Conservation (phyloP, 2,888 invertebrate genomes). For the Campopleginae sp. region DNA sequence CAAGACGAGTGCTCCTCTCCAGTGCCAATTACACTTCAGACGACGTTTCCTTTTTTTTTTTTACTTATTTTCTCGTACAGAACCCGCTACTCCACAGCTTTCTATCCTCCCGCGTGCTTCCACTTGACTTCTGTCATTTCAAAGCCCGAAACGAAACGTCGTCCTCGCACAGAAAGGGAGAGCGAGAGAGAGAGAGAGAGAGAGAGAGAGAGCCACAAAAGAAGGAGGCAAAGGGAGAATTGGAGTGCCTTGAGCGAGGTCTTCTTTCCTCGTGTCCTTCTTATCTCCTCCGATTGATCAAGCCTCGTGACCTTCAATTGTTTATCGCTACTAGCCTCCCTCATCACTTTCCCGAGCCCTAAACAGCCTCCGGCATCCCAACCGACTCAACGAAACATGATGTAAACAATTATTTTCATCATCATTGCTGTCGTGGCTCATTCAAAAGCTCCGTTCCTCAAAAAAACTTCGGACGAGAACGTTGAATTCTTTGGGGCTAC, state of each 20-base stretch:
- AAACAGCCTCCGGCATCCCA: slow-evolving; percentile 15
- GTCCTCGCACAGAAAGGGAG: slow-evolving; percentile 66
- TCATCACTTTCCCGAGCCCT: slow-evolving; percentile 24
- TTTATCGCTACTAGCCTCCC: slow-evolving; percentile 53
- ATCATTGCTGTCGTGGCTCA: neutral
- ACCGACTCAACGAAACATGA: neutral
- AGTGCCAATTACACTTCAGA: slow-evolving; percentile 84
- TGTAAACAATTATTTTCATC: neutral
- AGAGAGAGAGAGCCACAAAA: too few relatives aligned
- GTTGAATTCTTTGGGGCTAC: neutral
- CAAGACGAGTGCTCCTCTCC: slow-evolving; percentile 83
- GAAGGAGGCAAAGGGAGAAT: too few relatives aligned
- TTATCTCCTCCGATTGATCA: slow-evolving; percentile 76
- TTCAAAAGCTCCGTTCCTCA: neutral
- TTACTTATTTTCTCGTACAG: slow-evolving; percentile 36
- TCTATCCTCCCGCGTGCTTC: slow-evolving; percentile 76
- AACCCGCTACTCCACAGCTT: slow-evolving; percentile 64
- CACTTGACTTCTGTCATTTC: slow-evolving; percentile 82
- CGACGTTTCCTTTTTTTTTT: slow-evolving; percentile 73
- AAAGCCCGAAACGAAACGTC: slow-evolving; percentile 78
- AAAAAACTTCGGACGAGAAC: neutral
- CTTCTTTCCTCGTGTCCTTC: slow-evolving; percentile 67
- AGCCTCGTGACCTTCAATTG: slow-evolving; percentile 65
- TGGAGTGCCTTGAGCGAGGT: slow-evolving; percentile 65
- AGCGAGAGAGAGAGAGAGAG: neutral